Evolutionary conservation across 2,113 vertebrate genomes (phyloP).

Genomic region (Capreolus pygargus): DNA sequence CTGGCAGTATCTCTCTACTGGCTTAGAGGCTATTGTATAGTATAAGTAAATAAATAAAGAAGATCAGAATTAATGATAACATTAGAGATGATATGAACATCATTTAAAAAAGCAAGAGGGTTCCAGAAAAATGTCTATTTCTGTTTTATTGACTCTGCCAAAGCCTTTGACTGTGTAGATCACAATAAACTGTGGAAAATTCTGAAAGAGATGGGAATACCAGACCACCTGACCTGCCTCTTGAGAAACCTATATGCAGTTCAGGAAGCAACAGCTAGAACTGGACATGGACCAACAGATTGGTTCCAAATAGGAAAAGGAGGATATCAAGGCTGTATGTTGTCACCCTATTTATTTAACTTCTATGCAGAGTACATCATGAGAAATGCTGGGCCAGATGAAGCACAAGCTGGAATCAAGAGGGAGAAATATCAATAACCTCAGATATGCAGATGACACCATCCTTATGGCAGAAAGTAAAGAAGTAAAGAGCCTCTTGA

Average conservation of each 20-base stretch:
- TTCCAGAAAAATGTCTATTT: not conserved
- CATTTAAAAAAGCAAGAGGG: not conserved
- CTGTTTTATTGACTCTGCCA: not conserved
- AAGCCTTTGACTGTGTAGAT: not conserved
- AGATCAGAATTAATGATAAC: not conserved
- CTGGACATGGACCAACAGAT: not conserved
- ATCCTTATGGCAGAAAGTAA: not conserved
- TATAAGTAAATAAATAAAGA: not conserved
- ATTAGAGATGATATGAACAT: not conserved
- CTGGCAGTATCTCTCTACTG: not conserved
- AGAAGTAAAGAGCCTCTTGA: not conserved
- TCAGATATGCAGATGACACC: not conserved
- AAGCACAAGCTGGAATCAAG: not conserved
- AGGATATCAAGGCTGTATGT: rapidly evolving
- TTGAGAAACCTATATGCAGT: not conserved
- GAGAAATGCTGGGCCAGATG: rapidly evolving
- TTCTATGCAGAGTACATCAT: not conserved
- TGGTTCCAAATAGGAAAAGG: not conserved
- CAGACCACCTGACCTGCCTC: not conserved
- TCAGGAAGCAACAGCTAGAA: not conserved
- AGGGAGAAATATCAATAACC: not conserved
- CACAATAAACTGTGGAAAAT: not conserved
- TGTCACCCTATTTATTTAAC: not conserved
- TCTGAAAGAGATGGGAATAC: not conserved
- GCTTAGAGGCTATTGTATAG: not conserved